phyloP scores from a whole-genome alignment of 2,888 invertebrate genomes.

The Trisateles emortualis region DNA sequence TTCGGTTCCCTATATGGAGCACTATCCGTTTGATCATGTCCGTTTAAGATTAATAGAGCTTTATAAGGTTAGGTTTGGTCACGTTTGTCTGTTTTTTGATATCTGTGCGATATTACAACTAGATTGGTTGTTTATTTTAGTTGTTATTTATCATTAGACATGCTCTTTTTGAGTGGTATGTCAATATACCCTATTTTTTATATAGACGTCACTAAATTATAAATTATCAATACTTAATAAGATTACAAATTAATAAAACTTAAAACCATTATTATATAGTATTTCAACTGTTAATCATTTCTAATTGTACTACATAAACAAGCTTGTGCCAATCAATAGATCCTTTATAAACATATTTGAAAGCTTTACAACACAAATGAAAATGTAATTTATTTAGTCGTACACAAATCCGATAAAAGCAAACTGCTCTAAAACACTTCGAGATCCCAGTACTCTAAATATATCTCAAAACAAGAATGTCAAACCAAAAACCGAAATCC shows the following conservation, averaged over 20 bases:
- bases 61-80: conserved; percentile 6
- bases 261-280: too few species aligned
- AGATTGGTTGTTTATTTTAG: background rate
- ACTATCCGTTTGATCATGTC: conserved; percentile 33
- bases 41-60: conserved; percentile 20
- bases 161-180: too few species aligned
- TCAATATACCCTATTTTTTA: too few species aligned
- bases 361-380: conserved; percentile 9
- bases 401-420: conserved; percentile 9
- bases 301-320: too few species aligned
- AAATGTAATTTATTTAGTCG: conserved; percentile 14
- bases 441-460: conserved; percentile 20
- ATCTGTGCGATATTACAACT: background rate
- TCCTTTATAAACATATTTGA: conserved; percentile 5
- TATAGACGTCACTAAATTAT: too few species aligned
- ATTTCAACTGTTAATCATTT: too few species aligned
- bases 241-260: too few species aligned
- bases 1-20: conserved; percentile 40
- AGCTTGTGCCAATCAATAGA: too few species aligned
- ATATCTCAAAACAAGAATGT: conserved; percentile 21
- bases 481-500: conserved; percentile 13
- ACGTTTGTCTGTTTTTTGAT: conserved; percentile 4
- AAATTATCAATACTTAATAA: too few species aligned
- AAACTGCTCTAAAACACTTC: conserved; percentile 9
- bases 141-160: conserved; percentile 10